Evolutionary conservation across 2,888 invertebrate genomes (phyloP), one percentile per base, ranked within the genome.

Genomic region (Drosophila borealis): DNA sequence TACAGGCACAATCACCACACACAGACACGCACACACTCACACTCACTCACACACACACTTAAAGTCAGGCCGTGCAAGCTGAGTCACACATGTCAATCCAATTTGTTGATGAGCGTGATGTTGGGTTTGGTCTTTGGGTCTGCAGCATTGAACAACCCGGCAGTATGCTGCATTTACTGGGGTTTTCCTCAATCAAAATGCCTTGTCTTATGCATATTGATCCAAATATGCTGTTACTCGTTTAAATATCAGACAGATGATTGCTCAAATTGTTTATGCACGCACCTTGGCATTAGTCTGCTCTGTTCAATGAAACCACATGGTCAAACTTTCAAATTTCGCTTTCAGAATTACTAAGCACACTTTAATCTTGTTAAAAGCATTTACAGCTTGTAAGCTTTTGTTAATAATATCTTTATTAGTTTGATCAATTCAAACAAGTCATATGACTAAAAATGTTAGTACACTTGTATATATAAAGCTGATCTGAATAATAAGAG

Each of bases 21-120:
- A 42, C 19, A 53, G 29, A 46, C 13, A 56, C 29, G 21, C 14
- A 50, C 29, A 46, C 19, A 55, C 51, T 50, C 48, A 42, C n/a
- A 53, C 34, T 34, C 14, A 61, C 29, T 21, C 14, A 50, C 36
- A 46, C 19, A 59, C 56, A 46, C 48, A 51, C 34, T 55, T 13
- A 53, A 21, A 51, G 37, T 14, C 53, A 57, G 36, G 13, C n/a
- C 44, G 45, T 37, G 68, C 81, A 72, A 68, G 66, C 81, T 72
- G 78, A 84, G 80, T 78, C 77, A 77, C 74, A 88, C 64, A 88
- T 88, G 85, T 88, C 85, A 89, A 85, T 82, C 72, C 80, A 85
- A 85, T 78, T 85, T 71, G 72, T 75, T 78, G 72, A 69, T 65
- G 81, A 70, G 68, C 76, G 57, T 67, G 49, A 39, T 41, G 34